These are phyloP conservation scores for Gymnosoma rotundatum DNA, from an alignment of 2,888 invertebrate genomes.

Conservation along the genomic window DNA sequence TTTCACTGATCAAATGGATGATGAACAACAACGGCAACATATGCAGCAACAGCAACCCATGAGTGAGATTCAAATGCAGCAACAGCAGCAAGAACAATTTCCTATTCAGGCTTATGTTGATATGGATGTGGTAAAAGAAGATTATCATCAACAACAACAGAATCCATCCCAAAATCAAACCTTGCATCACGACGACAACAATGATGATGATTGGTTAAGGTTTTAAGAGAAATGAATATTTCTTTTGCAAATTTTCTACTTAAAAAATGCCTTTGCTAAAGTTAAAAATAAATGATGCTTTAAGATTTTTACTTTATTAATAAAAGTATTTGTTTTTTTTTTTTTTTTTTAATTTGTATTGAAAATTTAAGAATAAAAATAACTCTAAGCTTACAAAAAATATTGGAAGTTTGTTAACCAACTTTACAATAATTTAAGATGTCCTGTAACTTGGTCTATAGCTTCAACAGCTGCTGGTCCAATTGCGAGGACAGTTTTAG, in stretches of 20 bases:
- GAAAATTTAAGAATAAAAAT: neutral
- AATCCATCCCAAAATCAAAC: conserved; percentile 43
- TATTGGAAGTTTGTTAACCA: neutral
- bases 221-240: conserved; percentile 73
- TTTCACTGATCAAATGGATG: conserved; percentile 64
- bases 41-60: conserved; percentile 37
- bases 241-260: neutral
- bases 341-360: neutral
- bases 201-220: conserved; percentile 78
- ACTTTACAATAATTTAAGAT: conserved; percentile 90
- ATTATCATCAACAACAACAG: conserved; percentile 44
- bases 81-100: neutral
- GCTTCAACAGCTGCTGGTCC: conserved; percentile 93
- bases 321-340: too few species aligned
- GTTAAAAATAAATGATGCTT: too few species aligned
- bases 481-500: conserved; percentile 94
- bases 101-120: conserved; percentile 45
- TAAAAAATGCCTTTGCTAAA: neutral
- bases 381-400: conserved; percentile 28
- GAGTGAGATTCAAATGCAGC: too few species aligned
- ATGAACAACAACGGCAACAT: conserved; percentile 56
- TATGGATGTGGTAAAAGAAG: neutral
- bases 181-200: conserved; percentile 71
- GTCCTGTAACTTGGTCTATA: conserved; percentile 92
- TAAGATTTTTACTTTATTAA: too few species aligned